These are phyloP conservation scores for Stylophora pistillata DNA, from an alignment of 64 coral and sea anemone genomes.

Conservation along the genomic window DNA sequence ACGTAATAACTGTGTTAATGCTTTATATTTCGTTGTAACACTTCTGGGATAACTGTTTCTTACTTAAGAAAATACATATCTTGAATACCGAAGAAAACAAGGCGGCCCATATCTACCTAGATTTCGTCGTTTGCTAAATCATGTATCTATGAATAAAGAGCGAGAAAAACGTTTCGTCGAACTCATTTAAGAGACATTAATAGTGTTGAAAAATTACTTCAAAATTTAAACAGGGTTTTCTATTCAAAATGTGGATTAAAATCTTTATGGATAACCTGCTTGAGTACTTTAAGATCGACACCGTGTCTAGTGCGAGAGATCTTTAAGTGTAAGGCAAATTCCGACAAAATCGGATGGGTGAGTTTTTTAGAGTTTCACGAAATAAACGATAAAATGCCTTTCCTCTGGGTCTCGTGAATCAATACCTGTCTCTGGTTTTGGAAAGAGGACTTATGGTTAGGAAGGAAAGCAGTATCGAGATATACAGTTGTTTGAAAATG, in stretches of 20 bases:
- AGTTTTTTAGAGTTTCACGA: background rate
- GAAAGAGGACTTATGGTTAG: too few relatives aligned
- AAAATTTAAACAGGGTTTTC: constrained; percentile 6
- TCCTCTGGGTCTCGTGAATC: background rate
- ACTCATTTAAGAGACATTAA: background rate
- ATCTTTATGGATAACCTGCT: constrained; percentile 15
- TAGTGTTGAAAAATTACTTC: background rate
- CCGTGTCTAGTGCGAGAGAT: background rate
- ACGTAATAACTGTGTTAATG: background rate
- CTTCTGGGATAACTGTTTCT: background rate
- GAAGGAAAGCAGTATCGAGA: too few relatives aligned
- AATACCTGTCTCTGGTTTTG: too few relatives aligned
- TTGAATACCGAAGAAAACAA: background rate
- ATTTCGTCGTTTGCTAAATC: background rate
- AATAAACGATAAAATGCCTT: background rate
- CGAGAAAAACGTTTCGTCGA: background rate
- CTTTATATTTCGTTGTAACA: background rate
- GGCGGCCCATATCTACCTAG: constrained; percentile 1
- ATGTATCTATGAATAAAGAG: constrained; percentile 15
- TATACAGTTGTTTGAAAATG: background rate
- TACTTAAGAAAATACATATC: constrained; percentile 5
- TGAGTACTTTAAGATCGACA: constrained; percentile 10
- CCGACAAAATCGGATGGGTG: constrained; percentile 5
- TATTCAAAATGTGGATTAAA: constrained; percentile 44
- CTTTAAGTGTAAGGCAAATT: constrained; percentile 26